Base-by-base conservation (phyloP, 2,888 invertebrate genomes). In the Axea sp. region DNA sequence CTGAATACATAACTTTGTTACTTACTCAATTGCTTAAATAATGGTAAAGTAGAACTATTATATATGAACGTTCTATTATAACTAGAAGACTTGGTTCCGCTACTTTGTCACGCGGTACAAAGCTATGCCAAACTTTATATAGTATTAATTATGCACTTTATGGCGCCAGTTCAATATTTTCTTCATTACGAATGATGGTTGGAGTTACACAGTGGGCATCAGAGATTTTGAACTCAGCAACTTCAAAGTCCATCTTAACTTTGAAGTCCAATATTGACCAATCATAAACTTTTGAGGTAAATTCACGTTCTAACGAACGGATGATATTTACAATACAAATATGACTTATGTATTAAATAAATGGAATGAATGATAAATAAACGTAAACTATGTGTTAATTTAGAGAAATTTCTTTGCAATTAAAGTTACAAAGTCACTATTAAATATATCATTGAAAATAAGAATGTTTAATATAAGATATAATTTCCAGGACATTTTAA, bases 241-340 rank as follows among this genome's bases (percentile, higher is more conserved):
- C 28, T 30, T 47, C 11, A 9, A 9, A 26, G 45, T 45, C 15
- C 15, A 14, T 14, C 28, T 45, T 28, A 45, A 45, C 45, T 45
- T 45, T 45, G 14, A 31, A 15, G 15, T 33, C 15, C 22, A 39
- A 39, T 39, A 39, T 39, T 39, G 39, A 22, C 9, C n/a, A 39
- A 22, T 22, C 39, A 22, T 15, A 33, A 33, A 33, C 33, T 33
- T 33, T 33, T n/a, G 7, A 33, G 33, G 17, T 19, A 30, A 47
- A 47, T 47, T 31, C 47, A 22, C 12, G 17, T 30, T 30, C 9
- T 7, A 6, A 8, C 15, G 17, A 8, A 47, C 15, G n/a, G 17
- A 31, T 15, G 9, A 19, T 47, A 47, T 47, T 47, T 47, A 31
- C 31, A 47, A 30, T 47, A 12, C 47, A 47, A 30, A 47, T 31